Evolutionary conservation across 1,140 invertebrate genomes (phyloP), one percentile per base, ranked within the genome.

Genomic region (Ectropis grisescens): DNA sequence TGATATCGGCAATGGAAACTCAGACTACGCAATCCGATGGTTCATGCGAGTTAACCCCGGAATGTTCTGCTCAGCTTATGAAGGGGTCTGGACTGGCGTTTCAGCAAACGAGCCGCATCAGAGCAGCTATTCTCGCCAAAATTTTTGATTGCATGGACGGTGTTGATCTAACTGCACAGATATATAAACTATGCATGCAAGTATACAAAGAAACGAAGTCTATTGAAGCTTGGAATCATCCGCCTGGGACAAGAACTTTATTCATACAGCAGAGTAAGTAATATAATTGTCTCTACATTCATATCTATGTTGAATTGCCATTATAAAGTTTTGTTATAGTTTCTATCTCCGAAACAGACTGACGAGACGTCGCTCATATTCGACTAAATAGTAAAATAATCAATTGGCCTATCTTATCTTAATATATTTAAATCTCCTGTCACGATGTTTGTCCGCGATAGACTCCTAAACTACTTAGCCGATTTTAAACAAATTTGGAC

Each of bases 221-320:
- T 1, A 34, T 80, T 3, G 75, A 80, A 37, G 58, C 61, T 8
- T 80, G 75, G 75, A 48, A 78, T 29, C 60, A 78, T 33, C 75
- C 72, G 0, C 40, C 72, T 34, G 75, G 75, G 9, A 78, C 71
- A 2, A 66, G 37, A 38, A 78, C 75, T 10, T 31, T 80, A 8
- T 80, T 75, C 56, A 74, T 80, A 66, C 71, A 78, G 43, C 75
- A 80, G 52, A 65, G 75, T 80, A 51, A 45, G 67, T 38, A 5
- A 10, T 37, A 28, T 36, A 29, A 37, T 42, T 24, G n/a, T n/a
- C n/a, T n/a, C n/a, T n/a, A n/a, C n/a, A n/a, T n/a, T n/a, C n/a
- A n/a, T n/a, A n/a, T n/a, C n/a, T n/a, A n/a, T n/a, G n/a, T n/a
- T n/a, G n/a, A n/a, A n/a, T n/a, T n/a, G n/a, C n/a, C n/a, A n/a